Percentiles rank a stretch among this genome's conserved stretches.
These are phyloP conservation scores for Rosalia funebris DNA, from an alignment of 2,888 invertebrate genomes.

Conservation along the genomic window DNA sequence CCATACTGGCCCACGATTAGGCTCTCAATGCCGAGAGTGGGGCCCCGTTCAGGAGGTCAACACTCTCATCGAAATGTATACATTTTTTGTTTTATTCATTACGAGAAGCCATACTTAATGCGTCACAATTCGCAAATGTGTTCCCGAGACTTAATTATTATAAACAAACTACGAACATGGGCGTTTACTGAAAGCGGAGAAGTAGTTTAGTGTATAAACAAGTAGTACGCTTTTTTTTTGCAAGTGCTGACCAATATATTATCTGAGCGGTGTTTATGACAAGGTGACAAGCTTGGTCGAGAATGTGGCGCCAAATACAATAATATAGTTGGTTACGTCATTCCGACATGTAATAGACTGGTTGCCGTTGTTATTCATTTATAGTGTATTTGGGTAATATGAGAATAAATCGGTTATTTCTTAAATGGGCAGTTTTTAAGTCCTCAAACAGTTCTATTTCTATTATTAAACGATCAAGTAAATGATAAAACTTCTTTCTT, in stretches of 20 bases:
- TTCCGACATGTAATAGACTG: conserved; percentile 17
- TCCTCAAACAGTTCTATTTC: too few relatives aligned
- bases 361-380: neutral
- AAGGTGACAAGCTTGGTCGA: conserved; percentile 23
- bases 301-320: conserved; percentile 24
- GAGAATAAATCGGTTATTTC: too few relatives aligned
- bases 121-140: conserved; percentile 6
- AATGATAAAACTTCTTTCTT: too few relatives aligned
- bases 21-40: neutral
- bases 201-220: conserved; percentile 6
- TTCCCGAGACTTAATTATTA: neutral
- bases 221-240: neutral
- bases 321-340: conserved; percentile 9
- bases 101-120: neutral
- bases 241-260: conserved; percentile 25
- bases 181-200: neutral
- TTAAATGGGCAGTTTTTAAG: too few relatives aligned
- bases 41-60: conserved; percentile 1
- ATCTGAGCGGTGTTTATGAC: conserved; percentile 20
- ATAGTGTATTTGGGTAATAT: too few relatives aligned
- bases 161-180: neutral
- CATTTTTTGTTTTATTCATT: conserved; percentile 11
- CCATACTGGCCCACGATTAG: neutral
- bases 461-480: too few relatives aligned
- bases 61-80: conserved; percentile 7